phyloP scores from a whole-genome alignment of 2,113 vertebrate species.

The Nothoprocta perdicaria region DNA sequence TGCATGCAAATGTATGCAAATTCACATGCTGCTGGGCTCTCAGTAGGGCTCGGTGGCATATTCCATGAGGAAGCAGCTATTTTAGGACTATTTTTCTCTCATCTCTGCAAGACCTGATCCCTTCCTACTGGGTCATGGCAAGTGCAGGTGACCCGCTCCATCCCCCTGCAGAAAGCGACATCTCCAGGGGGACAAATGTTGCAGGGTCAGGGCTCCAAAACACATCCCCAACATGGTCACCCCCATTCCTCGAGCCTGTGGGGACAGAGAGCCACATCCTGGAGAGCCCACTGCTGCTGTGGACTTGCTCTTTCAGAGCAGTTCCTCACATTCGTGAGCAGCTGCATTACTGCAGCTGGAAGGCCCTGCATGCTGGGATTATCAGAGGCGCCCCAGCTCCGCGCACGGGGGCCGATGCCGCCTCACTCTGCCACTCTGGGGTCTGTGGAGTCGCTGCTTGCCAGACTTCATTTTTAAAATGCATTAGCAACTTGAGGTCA shows the following conservation, averaged over 20 bases:
- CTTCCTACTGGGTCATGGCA: not conserved
- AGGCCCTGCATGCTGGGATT: not conserved
- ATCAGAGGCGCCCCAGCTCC: rapidly evolving
- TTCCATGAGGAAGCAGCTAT: constrained; percentile 56
- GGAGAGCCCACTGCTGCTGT: too few species aligned
- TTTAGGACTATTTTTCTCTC: constrained; percentile 52
- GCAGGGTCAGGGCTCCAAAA: not conserved
- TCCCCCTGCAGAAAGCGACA: not conserved
- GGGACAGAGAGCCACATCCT: too few species aligned
- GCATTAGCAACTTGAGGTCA: constrained; percentile 66
- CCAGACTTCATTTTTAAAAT: constrained; percentile 33
- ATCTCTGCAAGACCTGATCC: constrained; percentile 51
- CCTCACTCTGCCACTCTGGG: not conserved
- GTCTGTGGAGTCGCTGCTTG: not conserved
- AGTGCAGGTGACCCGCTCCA: not conserved
- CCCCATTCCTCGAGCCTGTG: rapidly evolving
- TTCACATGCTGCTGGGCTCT: constrained; percentile 24
- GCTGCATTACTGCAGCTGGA: not conserved
- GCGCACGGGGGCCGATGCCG: not conserved
- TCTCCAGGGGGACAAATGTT: not conserved
- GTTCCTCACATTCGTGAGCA: not conserved
- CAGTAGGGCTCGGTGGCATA: constrained; percentile 34
- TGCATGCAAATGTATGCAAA: constrained; percentile 49
- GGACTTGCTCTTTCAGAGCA: not conserved
- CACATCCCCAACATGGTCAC: not conserved